Conservation (phyloP, 1,140 invertebrate species). For the Nilaparvata lugens region DNA sequence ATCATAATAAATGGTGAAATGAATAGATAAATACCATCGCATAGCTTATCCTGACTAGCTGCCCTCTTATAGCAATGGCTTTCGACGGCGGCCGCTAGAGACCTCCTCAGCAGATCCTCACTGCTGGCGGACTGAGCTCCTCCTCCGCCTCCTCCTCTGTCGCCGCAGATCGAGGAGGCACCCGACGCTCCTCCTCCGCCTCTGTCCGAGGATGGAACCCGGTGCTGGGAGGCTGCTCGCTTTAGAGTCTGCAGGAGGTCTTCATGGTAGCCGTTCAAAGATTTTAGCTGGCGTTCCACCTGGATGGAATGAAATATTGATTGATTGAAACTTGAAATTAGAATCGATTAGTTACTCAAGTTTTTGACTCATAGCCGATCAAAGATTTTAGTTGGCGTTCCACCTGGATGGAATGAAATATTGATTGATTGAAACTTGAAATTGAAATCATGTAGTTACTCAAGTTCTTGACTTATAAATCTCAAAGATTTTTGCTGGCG, state of each 20-base stretch:
- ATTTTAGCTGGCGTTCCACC: constrained; percentile 74
- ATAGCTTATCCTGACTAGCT: constrained; percentile 28
- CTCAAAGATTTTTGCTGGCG: constrained; percentile 75
- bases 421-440: too few species aligned
- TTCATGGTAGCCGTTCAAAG: constrained; percentile 85
- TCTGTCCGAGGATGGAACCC: background rate
- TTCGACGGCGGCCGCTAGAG: constrained; percentile 23
- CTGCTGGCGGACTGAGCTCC: constrained; percentile 21
- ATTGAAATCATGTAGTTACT: constrained; percentile 16
- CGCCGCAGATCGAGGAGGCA: background rate
- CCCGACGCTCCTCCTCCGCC: background rate
- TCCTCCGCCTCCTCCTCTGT: constrained; percentile 3
- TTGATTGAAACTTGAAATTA: too few species aligned
- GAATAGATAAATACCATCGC: constrained; percentile 18
- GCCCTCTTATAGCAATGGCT: constrained; percentile 23
- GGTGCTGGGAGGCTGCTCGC: constrained; percentile 49
- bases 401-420: too few species aligned
- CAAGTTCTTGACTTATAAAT: too few species aligned
- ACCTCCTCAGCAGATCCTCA: constrained; percentile 26
- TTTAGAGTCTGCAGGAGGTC: constrained; percentile 81
- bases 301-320: too few species aligned
- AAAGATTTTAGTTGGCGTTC: constrained; percentile 74
- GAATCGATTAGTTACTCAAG: constrained; percentile 2
- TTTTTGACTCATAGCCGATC: too few species aligned
- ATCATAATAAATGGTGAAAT: too few species aligned